These are phyloP conservation scores for Porites evermanni DNA, from an alignment of 92 coral and sea anemone species.

Conservation along the genomic window DNA sequence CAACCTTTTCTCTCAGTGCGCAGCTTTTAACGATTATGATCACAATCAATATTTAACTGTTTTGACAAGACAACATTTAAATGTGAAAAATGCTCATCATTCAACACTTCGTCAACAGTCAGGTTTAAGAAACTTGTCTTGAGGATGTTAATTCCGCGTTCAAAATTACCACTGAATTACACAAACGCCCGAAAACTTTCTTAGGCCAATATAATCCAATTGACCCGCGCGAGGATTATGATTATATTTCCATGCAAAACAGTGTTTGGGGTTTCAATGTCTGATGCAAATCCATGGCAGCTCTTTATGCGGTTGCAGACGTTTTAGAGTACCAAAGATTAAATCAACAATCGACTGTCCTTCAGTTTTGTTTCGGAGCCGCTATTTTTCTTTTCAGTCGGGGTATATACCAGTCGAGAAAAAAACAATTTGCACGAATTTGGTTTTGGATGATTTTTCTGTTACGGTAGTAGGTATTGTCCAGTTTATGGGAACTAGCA, in stretches of 20 bases:
- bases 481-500: not conserved
- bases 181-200: no score
- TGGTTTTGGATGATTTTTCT: not conserved
- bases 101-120: not conserved
- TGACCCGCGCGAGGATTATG: not conserved
- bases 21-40: not conserved
- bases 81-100: constrained; percentile 1
- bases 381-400: not conserved
- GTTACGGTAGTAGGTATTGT: no score
- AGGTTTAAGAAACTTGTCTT: not conserved
- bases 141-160: not conserved
- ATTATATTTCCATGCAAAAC: no score
- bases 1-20: constrained; percentile 7
- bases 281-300: constrained; percentile 23
- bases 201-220: not conserved
- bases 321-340: not conserved
- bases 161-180: no score
- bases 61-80: constrained; percentile 6
- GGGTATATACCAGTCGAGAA: not conserved
- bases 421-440: not conserved
- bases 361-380: not conserved
- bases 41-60: constrained; percentile 19
- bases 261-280: not conserved
- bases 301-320: constrained; percentile 1
- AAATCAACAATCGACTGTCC: not conserved